A percentile compares a stretch with the other conserved stretches of the same genome.
Evolutionary conservation across 2,113 vertebrate species (phyloP).

Genomic region (Cebus imitator): DNA sequence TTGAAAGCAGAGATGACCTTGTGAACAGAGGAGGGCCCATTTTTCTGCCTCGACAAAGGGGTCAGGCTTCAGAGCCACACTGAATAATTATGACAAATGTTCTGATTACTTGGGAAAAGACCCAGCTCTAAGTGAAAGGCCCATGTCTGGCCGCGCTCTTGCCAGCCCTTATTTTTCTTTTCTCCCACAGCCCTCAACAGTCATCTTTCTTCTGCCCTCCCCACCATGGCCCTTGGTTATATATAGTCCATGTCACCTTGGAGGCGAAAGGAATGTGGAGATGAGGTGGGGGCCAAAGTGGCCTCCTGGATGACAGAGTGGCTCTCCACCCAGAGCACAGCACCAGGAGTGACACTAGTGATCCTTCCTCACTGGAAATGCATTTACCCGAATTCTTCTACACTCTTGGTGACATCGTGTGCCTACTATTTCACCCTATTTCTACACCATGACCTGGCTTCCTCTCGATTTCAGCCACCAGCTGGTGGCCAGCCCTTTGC

Average conservation of each 20-base stretch:
- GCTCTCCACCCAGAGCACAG: background rate
- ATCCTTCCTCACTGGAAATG: background rate
- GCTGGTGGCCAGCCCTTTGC: background rate
- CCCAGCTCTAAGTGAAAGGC: background rate
- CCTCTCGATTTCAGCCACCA: background rate
- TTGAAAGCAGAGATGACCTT: background rate
- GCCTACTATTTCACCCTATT: background rate
- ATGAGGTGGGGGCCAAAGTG: background rate
- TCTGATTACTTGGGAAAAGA: conserved; percentile 5
- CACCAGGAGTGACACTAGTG: background rate
- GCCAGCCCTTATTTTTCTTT: background rate
- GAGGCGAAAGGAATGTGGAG: background rate
- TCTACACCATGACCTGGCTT: background rate
- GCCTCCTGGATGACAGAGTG: background rate
- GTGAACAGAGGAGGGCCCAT: background rate
- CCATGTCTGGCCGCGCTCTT: background rate
- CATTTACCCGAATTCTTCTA: background rate
- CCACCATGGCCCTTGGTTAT: background rate
- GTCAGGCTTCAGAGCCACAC: background rate
- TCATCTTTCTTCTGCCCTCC: conserved; percentile 16
- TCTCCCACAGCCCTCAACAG: background rate
- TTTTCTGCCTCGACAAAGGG: background rate
- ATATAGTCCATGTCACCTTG: background rate
- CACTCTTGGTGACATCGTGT: background rate
- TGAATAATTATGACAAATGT: background rate